Evolutionary conservation across 1,140 invertebrate genomes (phyloP).

Genomic region (Tribolium castaneum): DNA sequence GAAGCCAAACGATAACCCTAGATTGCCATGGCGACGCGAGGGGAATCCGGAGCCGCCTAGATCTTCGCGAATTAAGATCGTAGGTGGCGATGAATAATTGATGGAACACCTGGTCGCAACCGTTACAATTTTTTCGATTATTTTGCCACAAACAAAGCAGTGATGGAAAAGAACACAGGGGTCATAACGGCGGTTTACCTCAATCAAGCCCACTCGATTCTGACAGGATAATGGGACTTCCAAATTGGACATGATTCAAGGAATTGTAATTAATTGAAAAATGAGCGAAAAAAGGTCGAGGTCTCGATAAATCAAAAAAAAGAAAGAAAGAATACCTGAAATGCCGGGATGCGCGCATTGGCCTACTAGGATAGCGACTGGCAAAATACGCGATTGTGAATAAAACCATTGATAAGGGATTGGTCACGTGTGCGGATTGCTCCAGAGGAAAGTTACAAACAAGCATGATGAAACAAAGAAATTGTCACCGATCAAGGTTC

Average conservation of each 20-base stretch:
- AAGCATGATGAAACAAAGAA: not conserved
- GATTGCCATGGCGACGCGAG: not conserved
- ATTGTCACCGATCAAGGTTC: not conserved
- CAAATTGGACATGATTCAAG: not conserved
- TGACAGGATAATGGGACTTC: slow-evolving; percentile 4
- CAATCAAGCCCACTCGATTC: not conserved
- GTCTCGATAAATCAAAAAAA: not conserved
- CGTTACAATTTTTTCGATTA: not conserved
- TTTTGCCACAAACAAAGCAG: not conserved
- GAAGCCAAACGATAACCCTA: not conserved
- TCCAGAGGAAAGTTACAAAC: not conserved
- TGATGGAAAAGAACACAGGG: not conserved
- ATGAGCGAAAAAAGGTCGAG: not conserved
- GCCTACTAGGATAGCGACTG: not conserved
- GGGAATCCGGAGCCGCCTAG: not conserved
- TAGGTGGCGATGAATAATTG: slow-evolving; percentile 1
- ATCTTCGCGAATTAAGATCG: not conserved
- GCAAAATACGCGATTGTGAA: not conserved
- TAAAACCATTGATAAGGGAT: not conserved
- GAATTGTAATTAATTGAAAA: not conserved
- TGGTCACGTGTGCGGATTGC: not conserved
- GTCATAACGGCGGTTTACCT: not conserved
- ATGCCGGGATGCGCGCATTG: not conserved
- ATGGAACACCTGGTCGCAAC: not conserved
- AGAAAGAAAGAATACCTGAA: not conserved